Conservation (phyloP, 2,113 vertebrate genomes). For the Pseudorectes ferrugineus region DNA sequence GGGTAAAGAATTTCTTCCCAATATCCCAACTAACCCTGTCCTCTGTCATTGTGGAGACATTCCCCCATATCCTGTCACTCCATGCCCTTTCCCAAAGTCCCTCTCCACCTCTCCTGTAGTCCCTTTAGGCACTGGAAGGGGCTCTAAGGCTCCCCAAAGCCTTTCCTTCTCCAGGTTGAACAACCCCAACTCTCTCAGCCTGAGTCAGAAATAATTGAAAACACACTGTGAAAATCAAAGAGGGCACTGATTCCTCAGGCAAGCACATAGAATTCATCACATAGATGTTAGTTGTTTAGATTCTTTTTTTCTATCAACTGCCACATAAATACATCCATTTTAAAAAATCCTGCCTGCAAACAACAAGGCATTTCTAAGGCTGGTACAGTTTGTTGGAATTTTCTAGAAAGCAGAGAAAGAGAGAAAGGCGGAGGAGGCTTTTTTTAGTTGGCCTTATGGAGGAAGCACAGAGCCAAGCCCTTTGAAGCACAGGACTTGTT, state of each 20-base stretch:
- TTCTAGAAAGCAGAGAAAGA: background rate
- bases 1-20: background rate
- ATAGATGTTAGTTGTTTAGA: background rate
- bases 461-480: background rate
- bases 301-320: background rate
- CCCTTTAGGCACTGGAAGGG: background rate
- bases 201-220: background rate
- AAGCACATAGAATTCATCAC: background rate
- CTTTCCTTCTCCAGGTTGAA: background rate
- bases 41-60: background rate
- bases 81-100: background rate
- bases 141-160: background rate
- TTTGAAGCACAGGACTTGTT: background rate
- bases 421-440: background rate
- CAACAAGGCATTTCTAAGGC: background rate
- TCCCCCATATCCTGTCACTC: background rate
- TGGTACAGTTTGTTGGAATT: background rate
- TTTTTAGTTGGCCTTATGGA: background rate
- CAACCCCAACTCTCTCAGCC: background rate
- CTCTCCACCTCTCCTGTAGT: background rate
- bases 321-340: background rate
- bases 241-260: conserved; percentile 13
- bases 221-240: conserved; percentile 37
- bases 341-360: background rate
- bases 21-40: background rate